These are phyloP conservation scores for Rhizomys pruinosus DNA, from an alignment of 2,113 vertebrate genomes.

Conservation along the genomic window DNA sequence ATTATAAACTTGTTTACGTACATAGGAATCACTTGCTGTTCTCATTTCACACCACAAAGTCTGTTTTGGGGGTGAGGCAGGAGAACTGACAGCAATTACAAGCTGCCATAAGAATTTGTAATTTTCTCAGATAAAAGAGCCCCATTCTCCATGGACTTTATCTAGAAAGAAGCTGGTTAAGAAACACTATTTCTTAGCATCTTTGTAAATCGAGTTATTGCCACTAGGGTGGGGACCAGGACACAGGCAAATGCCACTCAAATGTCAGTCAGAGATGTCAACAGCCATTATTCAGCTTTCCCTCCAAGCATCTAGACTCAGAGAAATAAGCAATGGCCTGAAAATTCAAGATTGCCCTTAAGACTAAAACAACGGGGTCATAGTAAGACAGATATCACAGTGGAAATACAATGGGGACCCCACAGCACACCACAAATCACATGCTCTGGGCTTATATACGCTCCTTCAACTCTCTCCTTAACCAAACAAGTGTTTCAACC, in stretches of 20 bases:
- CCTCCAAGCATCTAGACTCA: conserved; percentile 68
- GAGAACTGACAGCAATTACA: conserved; percentile 10
- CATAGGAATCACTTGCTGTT: conserved; percentile 71
- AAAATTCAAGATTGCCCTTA: conserved; percentile 73
- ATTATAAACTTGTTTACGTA: conserved; percentile 59
- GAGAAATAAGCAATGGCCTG: conserved; percentile 47
- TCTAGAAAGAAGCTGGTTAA: conserved; percentile 66
- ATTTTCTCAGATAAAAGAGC: conserved; percentile 74
- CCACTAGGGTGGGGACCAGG: conserved; percentile 58
- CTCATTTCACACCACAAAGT: conserved; percentile 66
- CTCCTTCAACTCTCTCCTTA: conserved; percentile 29
- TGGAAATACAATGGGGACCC: conserved; percentile 24
- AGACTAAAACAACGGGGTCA: conserved; percentile 58
- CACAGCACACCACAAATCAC: conserved; percentile 53
- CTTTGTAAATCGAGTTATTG: conserved; percentile 76
- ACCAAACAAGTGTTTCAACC: conserved; percentile 67
- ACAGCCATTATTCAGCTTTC: conserved; percentile 78
- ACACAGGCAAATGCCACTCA: conserved; percentile 77
- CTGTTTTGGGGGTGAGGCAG: conserved; percentile 50
- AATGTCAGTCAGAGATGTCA: conserved; percentile 78
- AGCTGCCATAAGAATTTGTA: conserved; percentile 67
- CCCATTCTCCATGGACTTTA: conserved; percentile 55
- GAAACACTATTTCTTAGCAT: conserved; percentile 75
- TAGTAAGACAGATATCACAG: neutral
- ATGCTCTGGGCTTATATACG: conserved; percentile 29